Base-by-base conservation (phyloP, 2,113 vertebrate species). In the Oncorhynchus kisutch region DNA sequence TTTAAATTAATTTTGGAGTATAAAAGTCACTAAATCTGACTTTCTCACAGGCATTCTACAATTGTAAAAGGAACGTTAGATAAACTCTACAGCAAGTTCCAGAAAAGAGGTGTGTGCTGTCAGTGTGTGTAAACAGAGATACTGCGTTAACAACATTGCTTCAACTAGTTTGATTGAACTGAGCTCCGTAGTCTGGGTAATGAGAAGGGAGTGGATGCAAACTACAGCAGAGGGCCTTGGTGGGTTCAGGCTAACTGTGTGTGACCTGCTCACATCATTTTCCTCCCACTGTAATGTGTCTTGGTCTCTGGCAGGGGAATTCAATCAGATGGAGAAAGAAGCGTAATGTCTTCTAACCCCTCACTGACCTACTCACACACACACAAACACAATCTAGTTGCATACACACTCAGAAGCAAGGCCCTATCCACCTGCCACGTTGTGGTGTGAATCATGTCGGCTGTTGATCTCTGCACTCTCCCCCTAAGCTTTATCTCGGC, bases 291-390 rank as follows among this genome's bases (percentile, higher is more conserved):
- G 57, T 80, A 85, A 78, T 78, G 24, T 6, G 59, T 76, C 72
- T 78, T 70, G 34, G 70, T 77, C 70, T 49, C 59, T 70, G 75
- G 75, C 74, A 72, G 74, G 62, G 67, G 80, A 78, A 82, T 82
- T 82, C 78, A 82, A 82, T 82, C 78, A 82, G 70, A 80, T 57
- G 22, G 59, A 70, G 69, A 22, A 54, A 73, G 39, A 45, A 45
- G 39, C 39, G 64, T 31, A 73, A 71, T 45, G 76, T 73, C 74
- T 39, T 27, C 11, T 34, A 16, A 72, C 74, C 31, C 80, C 74
- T 81, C 6, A 4, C 62, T 82, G 74, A 85, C 84, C 70, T 64
- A 60, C 71, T 39, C 77, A 45, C 39, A 45, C 74, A 59, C 64
- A 20, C 31, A 31, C 79, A 76, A 54, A 71, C 73, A 69, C 49